Percentiles rank a stretch among this genome's conserved stretches.
These are phyloP conservation scores for Catamblyrhynchus diadema DNA, from an alignment of 2,797 vertebrate species.

Conservation along the genomic window DNA sequence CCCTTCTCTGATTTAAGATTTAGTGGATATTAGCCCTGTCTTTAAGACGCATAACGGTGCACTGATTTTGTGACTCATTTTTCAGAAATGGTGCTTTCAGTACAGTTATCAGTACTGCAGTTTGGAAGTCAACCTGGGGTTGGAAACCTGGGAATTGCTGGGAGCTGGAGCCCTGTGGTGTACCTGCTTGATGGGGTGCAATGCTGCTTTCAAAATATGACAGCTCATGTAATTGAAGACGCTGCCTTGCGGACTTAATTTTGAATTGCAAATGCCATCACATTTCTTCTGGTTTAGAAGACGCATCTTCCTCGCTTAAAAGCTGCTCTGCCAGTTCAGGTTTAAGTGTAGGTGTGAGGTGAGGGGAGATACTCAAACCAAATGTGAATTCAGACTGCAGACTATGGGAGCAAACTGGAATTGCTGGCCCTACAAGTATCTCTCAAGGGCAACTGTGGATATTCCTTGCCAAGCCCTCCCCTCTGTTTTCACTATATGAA, in stretches of 20 bases:
- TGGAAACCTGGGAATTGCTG: neutral
- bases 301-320: neutral
- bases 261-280: slow-evolving; percentile 47
- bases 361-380: neutral
- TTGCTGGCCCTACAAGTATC: neutral
- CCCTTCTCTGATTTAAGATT: neutral
- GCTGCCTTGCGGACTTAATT: neutral
- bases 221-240: slow-evolving; percentile 16
- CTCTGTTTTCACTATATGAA: neutral
- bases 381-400: neutral
- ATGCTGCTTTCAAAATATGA: neutral
- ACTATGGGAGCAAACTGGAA: neutral
- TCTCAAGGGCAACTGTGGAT: neutral
- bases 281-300: slow-evolving; percentile 1
- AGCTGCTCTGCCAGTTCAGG: neutral
- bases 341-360: neutral
- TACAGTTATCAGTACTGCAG: neutral
- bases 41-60: neutral
- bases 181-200: neutral
- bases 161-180: neutral
- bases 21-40: neutral
- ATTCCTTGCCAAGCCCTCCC: neutral
- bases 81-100: neutral
- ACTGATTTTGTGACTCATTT: neutral
- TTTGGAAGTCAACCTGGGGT: neutral